Evolutionary conservation across 2,888 invertebrate genomes (phyloP).

Genomic region (Agriopis marginaria): DNA sequence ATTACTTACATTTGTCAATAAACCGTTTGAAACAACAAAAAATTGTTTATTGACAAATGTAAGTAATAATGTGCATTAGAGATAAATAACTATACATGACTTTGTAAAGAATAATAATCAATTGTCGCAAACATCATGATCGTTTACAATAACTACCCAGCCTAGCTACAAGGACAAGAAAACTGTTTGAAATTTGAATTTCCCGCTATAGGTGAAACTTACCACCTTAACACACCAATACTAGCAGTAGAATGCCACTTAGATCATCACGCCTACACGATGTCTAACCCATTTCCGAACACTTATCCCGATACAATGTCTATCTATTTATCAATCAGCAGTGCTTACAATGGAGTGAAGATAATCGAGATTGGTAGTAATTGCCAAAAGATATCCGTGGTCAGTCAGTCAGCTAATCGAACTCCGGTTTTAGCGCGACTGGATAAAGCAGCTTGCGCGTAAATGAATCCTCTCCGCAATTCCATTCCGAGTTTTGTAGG

Average conservation of each 20-base stretch:
- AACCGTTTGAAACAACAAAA: too few species aligned
- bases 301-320: conserved; percentile 26
- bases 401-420: conserved; percentile 33
- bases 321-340: conserved; percentile 35
- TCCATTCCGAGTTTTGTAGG: conserved; percentile 14
- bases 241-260: not conserved
- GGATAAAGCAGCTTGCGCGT: conserved; percentile 18
- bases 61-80: too few species aligned
- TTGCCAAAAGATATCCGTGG: conserved; percentile 27
- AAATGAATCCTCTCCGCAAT: conserved; percentile 23
- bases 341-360: conserved; percentile 29
- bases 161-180: too few species aligned
- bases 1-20: too few species aligned
- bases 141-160: too few species aligned
- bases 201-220: too few species aligned
- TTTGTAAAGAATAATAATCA: too few species aligned
- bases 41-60: too few species aligned
- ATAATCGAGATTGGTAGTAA: conserved; percentile 31
- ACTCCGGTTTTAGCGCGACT: conserved; percentile 24
- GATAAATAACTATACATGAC: too few species aligned
- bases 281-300: conserved; percentile 32
- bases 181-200: too few species aligned
- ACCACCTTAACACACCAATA: not conserved
- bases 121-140: too few species aligned
- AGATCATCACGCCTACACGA: conserved; percentile 27